Base-by-base conservation (phyloP, 1,140 invertebrate species). In the Aphis craccivora region DNA sequence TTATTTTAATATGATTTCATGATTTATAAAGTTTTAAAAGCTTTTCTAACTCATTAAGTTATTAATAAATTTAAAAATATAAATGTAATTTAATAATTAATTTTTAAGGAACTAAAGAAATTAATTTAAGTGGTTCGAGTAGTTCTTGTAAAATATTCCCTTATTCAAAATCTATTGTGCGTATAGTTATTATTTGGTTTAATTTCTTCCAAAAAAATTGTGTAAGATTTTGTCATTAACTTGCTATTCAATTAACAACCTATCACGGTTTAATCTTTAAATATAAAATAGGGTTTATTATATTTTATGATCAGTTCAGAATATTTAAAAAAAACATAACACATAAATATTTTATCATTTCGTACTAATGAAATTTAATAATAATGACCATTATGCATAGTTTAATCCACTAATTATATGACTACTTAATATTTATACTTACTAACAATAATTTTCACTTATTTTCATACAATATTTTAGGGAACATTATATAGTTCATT, bases 91-190 rank as follows among this genome's bases (percentile, higher is more conserved):
- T 23, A 81, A 37, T 81, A 81, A 81, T 81, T 81, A 0, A 7
- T 37, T 43, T 45, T 30, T 30, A 9, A 84, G 14, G 18, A 86
- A 86, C 4, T 45, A 86, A 30, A 86, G 3, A 45, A 43, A 30
- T 23, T 45, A 25, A 86, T 88, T 88, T 81, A 87, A 94, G 48
- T 95, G 95, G 45, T 94, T 23, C 9, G 83, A 94, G n/a, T 40
- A 89, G 18, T 35, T 51, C 8, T 48, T 87, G 11, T 67, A 67
- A 67, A 67, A 67, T 67, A 67, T 11, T 18, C 14, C 14, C 30
- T 18, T 18, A 6, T n/a, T 67, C 4, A n/a, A 67, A n/a, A 67
- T 18, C 48, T 67, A 67, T n/a, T 67, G n/a, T n/a, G 14, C 30
- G 30, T 67, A 67, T 6, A 67, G 14, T 14, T n/a, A 67, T 67